Evolutionary conservation across 2,888 invertebrate species (phyloP).

Genomic region (Xestia xanthographa): DNA sequence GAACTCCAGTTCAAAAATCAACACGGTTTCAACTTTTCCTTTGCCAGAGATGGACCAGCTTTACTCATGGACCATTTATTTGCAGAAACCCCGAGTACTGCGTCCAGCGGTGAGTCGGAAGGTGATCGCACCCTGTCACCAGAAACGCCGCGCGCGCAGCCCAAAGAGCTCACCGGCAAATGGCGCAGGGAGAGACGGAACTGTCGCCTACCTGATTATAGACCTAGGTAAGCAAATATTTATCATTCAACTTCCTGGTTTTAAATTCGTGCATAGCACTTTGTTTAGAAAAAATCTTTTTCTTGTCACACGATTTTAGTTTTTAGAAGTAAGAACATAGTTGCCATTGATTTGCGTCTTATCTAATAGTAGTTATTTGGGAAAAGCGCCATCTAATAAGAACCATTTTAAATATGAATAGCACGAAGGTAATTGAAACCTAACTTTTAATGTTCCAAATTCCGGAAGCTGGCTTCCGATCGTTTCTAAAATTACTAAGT

Average conservation of each 20-base stretch:
- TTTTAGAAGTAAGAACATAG: not conserved
- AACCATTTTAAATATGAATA: not conserved
- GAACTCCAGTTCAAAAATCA: not conserved
- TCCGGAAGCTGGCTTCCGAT: constrained; percentile 43
- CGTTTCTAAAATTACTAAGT: constrained; percentile 23
- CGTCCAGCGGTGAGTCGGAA: constrained; percentile 87
- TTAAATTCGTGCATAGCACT: not conserved
- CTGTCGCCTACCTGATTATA: constrained; percentile 86
- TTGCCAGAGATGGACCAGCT: not conserved
- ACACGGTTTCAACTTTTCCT: not conserved
- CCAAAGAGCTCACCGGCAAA: constrained; percentile 92
- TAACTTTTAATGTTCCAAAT: constrained; percentile 3
- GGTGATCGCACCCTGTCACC: constrained; percentile 87
- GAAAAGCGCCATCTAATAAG: not conserved
- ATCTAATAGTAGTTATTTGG: not conserved
- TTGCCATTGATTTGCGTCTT: not conserved
- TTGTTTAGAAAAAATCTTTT: not conserved
- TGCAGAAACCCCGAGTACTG: constrained; percentile 89
- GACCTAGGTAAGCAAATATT: constrained; percentile 81
- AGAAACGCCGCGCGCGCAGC: constrained; percentile 81
- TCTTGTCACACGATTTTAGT: too few relatives aligned
- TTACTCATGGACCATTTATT: constrained; percentile 56
- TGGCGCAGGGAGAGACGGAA: constrained; percentile 93
- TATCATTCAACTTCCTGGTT: not conserved
- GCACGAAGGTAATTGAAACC: not conserved